These are phyloP conservation scores for Leucoraja erinaceus DNA, from an alignment of 2,113 vertebrate genomes.

Conservation along the genomic window DNA sequence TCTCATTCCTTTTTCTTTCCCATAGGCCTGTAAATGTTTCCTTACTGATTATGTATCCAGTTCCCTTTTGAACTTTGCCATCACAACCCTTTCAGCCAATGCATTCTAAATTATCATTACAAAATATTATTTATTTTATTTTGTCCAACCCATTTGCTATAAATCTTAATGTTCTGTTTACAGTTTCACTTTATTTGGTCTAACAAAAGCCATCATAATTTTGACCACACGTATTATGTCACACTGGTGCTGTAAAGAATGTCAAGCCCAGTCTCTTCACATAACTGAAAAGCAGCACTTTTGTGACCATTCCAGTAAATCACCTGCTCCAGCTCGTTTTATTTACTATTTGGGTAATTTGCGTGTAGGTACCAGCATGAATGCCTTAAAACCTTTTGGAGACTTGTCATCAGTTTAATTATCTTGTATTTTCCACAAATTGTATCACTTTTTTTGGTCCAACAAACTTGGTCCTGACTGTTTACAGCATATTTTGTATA, in stretches of 20 bases:
- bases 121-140: no score
- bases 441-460: no score
- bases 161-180: no score
- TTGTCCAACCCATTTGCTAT: no score
- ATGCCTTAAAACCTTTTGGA: not conserved
- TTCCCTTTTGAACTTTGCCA: not conserved
- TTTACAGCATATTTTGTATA: no score
- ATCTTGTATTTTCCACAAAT: not conserved
- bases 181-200: no score
- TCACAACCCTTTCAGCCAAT: not conserved
- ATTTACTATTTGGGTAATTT: not conserved
- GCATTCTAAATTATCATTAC: not conserved
- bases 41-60: not conserved
- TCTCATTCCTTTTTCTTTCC: not conserved
- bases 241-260: not conserved
- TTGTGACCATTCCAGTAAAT: not conserved
- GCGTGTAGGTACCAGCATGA: not conserved
- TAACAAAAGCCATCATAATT: not conserved
- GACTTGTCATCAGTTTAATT: not conserved
- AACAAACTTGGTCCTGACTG: no score
- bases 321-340: not conserved
- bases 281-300: not conserved
- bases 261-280: not conserved
- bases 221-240: not conserved
- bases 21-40: not conserved